Evolutionary conservation across 1,140 invertebrate genomes (phyloP), one percentile per base, ranked within the genome.

Genomic region (Drosophila obscura): DNA sequence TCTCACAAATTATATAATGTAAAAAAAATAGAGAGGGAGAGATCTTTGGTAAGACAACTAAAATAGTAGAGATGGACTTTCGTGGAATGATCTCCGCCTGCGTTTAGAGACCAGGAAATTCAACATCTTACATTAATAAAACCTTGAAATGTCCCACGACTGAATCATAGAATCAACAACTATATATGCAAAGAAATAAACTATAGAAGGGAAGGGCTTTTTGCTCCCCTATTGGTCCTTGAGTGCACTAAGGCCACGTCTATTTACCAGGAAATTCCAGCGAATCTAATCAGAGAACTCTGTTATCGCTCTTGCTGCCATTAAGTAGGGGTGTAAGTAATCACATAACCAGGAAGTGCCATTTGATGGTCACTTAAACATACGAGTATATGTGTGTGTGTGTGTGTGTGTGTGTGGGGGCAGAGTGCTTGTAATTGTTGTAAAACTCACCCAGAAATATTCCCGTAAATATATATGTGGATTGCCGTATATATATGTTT

Each of bases 341-440:
- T 68, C 63, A 24, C 66, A 57, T 57, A 69, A 69, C 51, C 64
- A 69, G 67, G 66, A 69, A 69, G 67, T 50, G 19, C 45, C 68
- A 65, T 58, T 69, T 69, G 39, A 50, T 19, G 66, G 50, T n/a
- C 63, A 24, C 9, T 44, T 31, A n/a, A 7, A 7, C 5, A 1
- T 28, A 8, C 7, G 7, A 2, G 28, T 7, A 7, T 7, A 9
- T 9, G 9, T 8, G 1, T 9, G 31, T 31, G 9, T 31, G 31
- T 31, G 31, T 4, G 8, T n/a, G n/a, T n/a, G n/a, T n/a, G n/a
- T n/a, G n/a, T n/a, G n/a, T n/a, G 61, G 16, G 15, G 46, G n/a
- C 3, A 49, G 41, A 50, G 53, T 39, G 43, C 31, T 45, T 35
- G 5, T 48, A 53, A 39, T 58, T 35, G 52, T 39, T 39, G 35